Conservation (phyloP, 2,113 vertebrate genomes). For the Tympanuchus pallidicinctus region DNA sequence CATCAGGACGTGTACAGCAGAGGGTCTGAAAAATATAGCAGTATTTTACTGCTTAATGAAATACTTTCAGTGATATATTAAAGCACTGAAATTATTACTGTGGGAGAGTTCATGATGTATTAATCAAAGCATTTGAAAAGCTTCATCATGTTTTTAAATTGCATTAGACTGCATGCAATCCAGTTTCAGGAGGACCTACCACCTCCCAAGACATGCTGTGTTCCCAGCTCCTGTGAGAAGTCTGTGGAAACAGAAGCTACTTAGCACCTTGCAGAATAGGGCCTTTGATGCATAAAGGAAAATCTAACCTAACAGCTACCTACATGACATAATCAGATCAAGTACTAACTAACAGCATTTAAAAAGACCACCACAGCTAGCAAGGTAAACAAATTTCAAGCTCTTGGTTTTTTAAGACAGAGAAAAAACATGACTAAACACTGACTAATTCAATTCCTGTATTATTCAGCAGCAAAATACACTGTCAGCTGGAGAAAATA, state of each 20-base stretch:
- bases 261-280: neutral
- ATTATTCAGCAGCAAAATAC: neutral
- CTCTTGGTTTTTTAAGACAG: neutral
- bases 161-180: neutral
- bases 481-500: neutral
- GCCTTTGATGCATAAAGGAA: neutral
- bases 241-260: neutral
- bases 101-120: neutral
- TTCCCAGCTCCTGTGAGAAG: neutral
- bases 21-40: neutral
- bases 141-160: neutral
- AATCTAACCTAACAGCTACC: neutral
- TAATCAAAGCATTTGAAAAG: constrained; percentile 11
- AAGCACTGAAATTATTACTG: neutral
- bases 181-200: neutral
- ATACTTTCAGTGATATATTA: neutral
- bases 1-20: neutral
- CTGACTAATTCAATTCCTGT: neutral
- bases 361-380: neutral
- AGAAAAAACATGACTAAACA: neutral
- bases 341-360: neutral
- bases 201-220: rapidly evolving
- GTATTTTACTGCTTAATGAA: neutral
- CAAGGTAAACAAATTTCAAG: neutral
- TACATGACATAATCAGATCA: neutral